A percentile compares a stretch with the other conserved stretches of the same genome.
Evolutionary conservation across 2,797 vertebrate genomes (phyloP).

Genomic region (Myotis daubentonii): DNA sequence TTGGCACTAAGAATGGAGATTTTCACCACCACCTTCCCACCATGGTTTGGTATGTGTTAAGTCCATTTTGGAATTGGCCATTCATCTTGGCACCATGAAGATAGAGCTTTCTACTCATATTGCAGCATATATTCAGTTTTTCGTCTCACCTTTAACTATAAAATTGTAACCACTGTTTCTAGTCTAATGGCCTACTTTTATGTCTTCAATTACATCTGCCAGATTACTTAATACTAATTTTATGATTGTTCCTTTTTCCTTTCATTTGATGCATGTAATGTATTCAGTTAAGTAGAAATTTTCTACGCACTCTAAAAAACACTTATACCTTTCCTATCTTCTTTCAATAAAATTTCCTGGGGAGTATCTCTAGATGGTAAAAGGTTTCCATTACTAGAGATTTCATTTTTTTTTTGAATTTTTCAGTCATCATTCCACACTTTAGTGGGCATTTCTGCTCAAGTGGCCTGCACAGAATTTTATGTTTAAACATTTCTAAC

Average conservation of each 20-base stretch:
- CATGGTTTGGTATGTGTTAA: not conserved
- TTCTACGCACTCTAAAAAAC: slow-evolving; percentile 55
- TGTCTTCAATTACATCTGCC: not conserved
- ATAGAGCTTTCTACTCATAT: not conserved
- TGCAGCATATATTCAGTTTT: not conserved
- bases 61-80: not conserved
- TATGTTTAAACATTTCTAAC: slow-evolving; percentile 17
- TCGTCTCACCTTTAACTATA: slow-evolving; percentile 23
- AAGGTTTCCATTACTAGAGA: not conserved
- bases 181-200: slow-evolving; percentile 7
- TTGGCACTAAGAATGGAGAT: not conserved
- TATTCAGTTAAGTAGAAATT: slow-evolving; percentile 58
- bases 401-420: not conserved
- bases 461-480: not conserved
- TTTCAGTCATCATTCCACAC: slow-evolving; percentile 48
- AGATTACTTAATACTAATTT: slow-evolving; percentile 33
- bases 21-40: too few species aligned
- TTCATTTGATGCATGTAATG: not conserved
- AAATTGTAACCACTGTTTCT: slow-evolving; percentile 25
- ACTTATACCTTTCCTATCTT: slow-evolving; percentile 5
- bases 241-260: slow-evolving; percentile 41
- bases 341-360: slow-evolving; percentile 57
- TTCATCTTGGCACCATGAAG: not conserved
- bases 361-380: slow-evolving; percentile 31
- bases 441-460: slow-evolving; percentile 48